Conservation (phyloP, 2,888 invertebrate species). For the Platycheirus rosarum region DNA sequence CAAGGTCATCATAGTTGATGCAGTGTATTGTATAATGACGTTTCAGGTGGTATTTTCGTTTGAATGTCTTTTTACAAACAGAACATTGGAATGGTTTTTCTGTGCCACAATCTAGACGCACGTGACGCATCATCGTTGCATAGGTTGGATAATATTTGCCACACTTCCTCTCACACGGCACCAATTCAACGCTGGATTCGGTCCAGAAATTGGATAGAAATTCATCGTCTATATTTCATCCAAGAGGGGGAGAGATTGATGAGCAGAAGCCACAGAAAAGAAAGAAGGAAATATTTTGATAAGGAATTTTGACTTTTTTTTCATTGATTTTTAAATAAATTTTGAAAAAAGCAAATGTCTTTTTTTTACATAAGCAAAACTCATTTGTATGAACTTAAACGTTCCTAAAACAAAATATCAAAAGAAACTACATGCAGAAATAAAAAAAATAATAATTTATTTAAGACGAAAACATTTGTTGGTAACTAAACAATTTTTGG, state of each 20-base stretch:
- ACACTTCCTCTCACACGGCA: conserved; percentile 81
- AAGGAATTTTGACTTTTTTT: too few species aligned
- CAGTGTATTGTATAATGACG: conserved; percentile 79
- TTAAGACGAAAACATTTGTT: conserved; percentile 46
- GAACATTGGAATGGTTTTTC: conserved; percentile 79
- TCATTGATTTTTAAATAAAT: too few species aligned
- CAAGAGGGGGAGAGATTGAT: too few species aligned
- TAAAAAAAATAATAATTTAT: not conserved
- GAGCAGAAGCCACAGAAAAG: conserved; percentile 25
- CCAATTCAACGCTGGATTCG: conserved; percentile 56
- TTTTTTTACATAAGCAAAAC: too few species aligned
- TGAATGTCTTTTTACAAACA: conserved; percentile 78
- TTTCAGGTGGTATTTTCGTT: conserved; percentile 80
- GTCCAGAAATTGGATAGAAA: conserved; percentile 55
- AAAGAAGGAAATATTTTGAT: conserved; percentile 32
- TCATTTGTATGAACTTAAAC: too few species aligned
- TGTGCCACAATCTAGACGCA: conserved; percentile 79
- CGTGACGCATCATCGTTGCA: conserved; percentile 78
- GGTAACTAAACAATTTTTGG: conserved; percentile 25
- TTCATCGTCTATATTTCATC: conserved; percentile 39
- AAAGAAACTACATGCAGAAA: conserved; percentile 27
- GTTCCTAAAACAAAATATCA: conserved; percentile 1
- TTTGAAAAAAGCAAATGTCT: too few species aligned
- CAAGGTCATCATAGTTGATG: conserved; percentile 76
- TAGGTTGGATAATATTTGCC: conserved; percentile 81